Evolutionary conservation across 1,140 invertebrate species (phyloP).

Genomic region (Cheumatopsyche charites): DNA sequence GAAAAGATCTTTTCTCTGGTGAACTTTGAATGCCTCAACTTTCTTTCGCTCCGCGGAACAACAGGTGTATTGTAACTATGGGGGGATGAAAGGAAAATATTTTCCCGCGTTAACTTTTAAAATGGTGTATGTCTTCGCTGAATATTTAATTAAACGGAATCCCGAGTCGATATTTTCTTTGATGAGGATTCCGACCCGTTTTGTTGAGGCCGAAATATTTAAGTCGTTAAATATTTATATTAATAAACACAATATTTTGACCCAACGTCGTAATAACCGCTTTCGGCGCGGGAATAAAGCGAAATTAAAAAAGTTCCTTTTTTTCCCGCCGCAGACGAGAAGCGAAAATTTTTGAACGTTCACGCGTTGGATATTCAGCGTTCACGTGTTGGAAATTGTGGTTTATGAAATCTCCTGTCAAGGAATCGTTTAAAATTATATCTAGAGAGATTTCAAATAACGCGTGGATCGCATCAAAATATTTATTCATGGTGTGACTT

Average conservation of each 20-base stretch:
- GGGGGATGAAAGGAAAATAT: background rate
- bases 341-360: background rate
- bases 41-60: conserved; percentile 21
- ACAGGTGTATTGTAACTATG: conserved; percentile 31
- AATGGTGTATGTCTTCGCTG: background rate
- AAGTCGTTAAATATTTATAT: background rate
- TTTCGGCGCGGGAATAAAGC: conserved; percentile 11
- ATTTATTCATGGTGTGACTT: too few relatives aligned
- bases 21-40: conserved; percentile 30
- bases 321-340: background rate
- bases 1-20: conserved; percentile 23
- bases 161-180: background rate
- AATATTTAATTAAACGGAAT: background rate
- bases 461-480: too few relatives aligned
- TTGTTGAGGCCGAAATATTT: background rate
- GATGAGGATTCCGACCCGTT: background rate
- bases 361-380: conserved; percentile 7
- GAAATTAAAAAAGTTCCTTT: conserved; percentile 22
- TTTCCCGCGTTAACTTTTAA: background rate
- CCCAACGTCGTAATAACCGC: background rate
- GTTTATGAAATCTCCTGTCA: too few relatives aligned
- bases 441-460: too few relatives aligned
- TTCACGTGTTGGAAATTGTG: too few relatives aligned
- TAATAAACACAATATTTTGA: background rate
- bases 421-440: too few relatives aligned